A percentile compares a stretch with the other conserved stretches of the same genome.
phyloP scores from a whole-genome alignment of 2,888 invertebrate genomes.

The Conus canariensis region DNA sequence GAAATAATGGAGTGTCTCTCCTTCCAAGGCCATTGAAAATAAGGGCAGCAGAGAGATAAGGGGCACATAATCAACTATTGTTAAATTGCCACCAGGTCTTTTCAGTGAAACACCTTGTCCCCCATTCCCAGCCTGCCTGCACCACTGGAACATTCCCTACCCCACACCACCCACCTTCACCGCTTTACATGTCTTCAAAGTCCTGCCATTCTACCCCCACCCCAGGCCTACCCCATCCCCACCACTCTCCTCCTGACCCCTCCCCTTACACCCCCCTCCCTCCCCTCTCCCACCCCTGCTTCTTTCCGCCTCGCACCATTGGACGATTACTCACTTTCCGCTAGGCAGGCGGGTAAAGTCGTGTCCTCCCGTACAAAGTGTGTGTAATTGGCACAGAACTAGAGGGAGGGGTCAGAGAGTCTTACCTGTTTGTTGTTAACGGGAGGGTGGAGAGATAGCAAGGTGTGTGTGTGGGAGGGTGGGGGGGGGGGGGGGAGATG shows the following conservation, averaged over 20 bases:
- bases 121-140: background rate
- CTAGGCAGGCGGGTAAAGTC: background rate
- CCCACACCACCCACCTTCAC: background rate
- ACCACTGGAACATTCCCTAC: background rate
- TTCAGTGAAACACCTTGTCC: too few species aligned
- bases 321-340: background rate
- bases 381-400: background rate
- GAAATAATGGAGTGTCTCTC: too few species aligned
- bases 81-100: too few species aligned
- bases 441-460: too few species aligned
- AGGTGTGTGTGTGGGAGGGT: too few species aligned
- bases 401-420: background rate
- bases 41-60: too few species aligned
- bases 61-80: too few species aligned
- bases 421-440: too few species aligned
- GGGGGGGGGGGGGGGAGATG: background rate
- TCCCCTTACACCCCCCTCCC: background rate
- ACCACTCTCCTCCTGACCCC: background rate
- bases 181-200: background rate
- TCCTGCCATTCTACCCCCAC: background rate
- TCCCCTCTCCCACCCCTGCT: background rate
- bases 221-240: background rate
- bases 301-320: too few species aligned
- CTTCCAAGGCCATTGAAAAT: too few species aligned
- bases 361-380: background rate